Conservation (phyloP, 2,888 invertebrate species). For the Caenorhabditis afra region DNA sequence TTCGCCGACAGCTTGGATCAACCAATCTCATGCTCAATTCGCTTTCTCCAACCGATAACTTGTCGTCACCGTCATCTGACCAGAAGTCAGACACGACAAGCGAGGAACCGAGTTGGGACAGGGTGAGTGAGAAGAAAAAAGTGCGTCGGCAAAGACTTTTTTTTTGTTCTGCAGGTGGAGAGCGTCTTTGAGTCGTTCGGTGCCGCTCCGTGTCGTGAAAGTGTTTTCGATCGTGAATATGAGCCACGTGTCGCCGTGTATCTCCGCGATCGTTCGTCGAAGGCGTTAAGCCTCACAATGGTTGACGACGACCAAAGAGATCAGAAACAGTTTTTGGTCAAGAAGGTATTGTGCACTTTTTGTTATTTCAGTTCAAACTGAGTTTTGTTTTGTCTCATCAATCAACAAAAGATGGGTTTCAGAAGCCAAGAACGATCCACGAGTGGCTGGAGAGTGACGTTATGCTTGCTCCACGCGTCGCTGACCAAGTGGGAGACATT, state of each 20-base stretch:
- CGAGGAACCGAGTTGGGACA: slow-evolving; percentile 59
- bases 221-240: slow-evolving; percentile 70
- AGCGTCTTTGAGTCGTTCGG: slow-evolving; percentile 73
- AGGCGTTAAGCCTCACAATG: slow-evolving; percentile 69
- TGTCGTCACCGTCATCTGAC: slow-evolving; percentile 51
- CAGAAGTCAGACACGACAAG: slow-evolving; percentile 49
- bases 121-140: slow-evolving; percentile 19
- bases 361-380: not conserved
- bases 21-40: slow-evolving; percentile 49
- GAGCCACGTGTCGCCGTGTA: slow-evolving; percentile 70
- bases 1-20: slow-evolving; percentile 44
- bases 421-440: slow-evolving; percentile 44
- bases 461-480: slow-evolving; percentile 39
- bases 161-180: slow-evolving; percentile 66
- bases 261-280: slow-evolving; percentile 69
- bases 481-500: slow-evolving; percentile 50
- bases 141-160: not conserved
- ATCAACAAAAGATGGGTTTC: slow-evolving; percentile 4
- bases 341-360: slow-evolving; percentile 20
- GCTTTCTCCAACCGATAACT: slow-evolving; percentile 34
- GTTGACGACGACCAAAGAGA: slow-evolving; percentile 44
- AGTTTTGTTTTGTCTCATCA: not conserved
- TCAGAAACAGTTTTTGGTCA: slow-evolving; percentile 14
- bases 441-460: slow-evolving; percentile 59
- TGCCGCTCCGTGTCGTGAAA: slow-evolving; percentile 74